A percentile compares a stretch with the other conserved stretches of the same genome.
These are phyloP conservation scores for Motacilla tschutschensis DNA, from an alignment of 2,113 vertebrate genomes.

Conservation along the genomic window DNA sequence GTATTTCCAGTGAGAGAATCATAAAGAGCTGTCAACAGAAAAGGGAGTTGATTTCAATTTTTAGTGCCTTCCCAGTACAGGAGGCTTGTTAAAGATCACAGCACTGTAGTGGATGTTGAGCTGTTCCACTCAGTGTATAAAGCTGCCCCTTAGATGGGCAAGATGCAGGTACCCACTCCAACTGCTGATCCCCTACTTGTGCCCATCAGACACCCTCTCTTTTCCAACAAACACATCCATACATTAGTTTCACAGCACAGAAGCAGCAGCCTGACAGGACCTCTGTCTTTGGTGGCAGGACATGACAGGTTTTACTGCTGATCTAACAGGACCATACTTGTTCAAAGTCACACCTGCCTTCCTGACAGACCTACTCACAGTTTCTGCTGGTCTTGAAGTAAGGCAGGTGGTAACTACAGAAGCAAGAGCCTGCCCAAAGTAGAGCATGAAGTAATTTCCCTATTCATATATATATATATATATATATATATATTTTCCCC, in stretches of 20 bases:
- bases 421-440: background rate
- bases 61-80: background rate
- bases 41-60: conserved; percentile 1
- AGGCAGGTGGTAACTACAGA: background rate
- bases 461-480: background rate
- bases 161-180: background rate
- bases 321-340: background rate
- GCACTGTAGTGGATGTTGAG: background rate
- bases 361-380: background rate
- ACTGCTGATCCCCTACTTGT: background rate
- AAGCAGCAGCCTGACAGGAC: background rate
- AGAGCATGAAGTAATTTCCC: background rate
- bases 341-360: background rate
- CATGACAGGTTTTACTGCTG: background rate
- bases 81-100: background rate
- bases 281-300: background rate
- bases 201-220: background rate
- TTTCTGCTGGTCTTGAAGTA: background rate
- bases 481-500: too few relatives aligned
- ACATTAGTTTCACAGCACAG: background rate
- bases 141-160: background rate
- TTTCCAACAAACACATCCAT: too few relatives aligned
- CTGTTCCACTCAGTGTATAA: background rate
- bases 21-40: conserved; percentile 47
- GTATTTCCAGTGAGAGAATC: conserved; percentile 48